These are phyloP conservation scores for Pseudopipra pipra DNA, from an alignment of 2,113 vertebrate species.

Conservation along the genomic window DNA sequence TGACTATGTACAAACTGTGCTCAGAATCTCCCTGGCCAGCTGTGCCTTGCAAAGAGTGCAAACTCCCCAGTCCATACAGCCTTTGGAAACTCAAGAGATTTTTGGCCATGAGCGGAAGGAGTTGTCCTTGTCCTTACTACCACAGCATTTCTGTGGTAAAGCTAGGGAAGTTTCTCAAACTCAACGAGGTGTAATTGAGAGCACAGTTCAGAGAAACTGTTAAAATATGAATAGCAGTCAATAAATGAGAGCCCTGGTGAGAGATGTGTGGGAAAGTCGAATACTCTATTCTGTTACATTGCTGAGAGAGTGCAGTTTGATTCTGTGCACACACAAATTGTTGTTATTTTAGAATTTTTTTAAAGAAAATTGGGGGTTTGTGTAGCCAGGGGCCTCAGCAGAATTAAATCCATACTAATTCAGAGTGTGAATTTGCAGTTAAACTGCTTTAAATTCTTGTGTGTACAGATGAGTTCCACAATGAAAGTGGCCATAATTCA, in stretches of 20 bases:
- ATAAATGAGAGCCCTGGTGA: neutral
- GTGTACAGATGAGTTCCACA: neutral
- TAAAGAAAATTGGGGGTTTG: neutral
- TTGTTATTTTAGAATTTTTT: neutral
- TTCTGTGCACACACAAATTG: neutral
- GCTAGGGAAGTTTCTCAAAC: neutral
- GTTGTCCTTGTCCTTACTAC: neutral
- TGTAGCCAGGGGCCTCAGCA: neutral
- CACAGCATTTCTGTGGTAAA: neutral
- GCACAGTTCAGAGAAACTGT: neutral
- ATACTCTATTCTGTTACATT: neutral
- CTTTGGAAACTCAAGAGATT: neutral
- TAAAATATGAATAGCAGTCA: neutral
- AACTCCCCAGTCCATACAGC: fast-evolving
- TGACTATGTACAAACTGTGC: neutral
- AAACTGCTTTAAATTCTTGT: neutral
- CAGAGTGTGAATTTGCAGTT: neutral
- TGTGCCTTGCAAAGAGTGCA: fast-evolving
- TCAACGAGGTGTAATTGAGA: neutral
- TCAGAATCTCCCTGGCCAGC: neutral
- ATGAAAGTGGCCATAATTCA: neutral
- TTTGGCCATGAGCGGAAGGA: neutral
- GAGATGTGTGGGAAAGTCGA: fast-evolving
- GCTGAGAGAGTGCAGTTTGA: neutral
- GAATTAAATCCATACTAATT: neutral